Percentiles rank a stretch among this genome's conserved stretches.
Evolutionary conservation across 2,113 vertebrate genomes (phyloP).

Genomic region (Dasyornis broadbenti): DNA sequence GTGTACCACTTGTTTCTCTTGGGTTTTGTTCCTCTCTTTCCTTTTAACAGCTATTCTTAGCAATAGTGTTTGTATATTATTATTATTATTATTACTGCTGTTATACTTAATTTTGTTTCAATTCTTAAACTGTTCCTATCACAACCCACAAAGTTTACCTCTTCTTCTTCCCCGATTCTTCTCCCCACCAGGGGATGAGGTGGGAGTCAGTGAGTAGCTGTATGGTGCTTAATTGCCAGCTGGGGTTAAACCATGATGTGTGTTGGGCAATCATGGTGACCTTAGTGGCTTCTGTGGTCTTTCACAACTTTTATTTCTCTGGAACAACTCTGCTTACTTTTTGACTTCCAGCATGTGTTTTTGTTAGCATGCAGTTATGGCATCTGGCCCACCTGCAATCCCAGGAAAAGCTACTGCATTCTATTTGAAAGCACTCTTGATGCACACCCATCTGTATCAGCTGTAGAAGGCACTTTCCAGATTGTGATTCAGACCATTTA

Average conservation of each 20-base stretch:
- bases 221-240: neutral
- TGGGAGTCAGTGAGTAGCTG: neutral
- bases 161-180: neutral
- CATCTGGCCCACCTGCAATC: neutral
- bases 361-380: neutral
- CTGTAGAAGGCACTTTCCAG: neutral
- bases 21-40: neutral
- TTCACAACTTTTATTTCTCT: neutral
- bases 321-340: neutral
- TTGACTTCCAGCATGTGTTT: neutral
- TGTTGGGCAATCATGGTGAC: fast-evolving
- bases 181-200: neutral
- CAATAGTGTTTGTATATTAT: neutral
- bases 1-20: neutral
- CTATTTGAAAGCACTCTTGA: neutral
- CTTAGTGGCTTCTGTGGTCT: neutral
- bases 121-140: neutral
- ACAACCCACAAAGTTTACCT: neutral
- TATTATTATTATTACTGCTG: neutral
- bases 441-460: neutral
- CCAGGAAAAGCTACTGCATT: neutral
- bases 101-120: neutral
- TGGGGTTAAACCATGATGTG: neutral
- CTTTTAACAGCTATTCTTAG: neutral
- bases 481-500: neutral